These are phyloP conservation scores for Labroides dimidiatus DNA, from an alignment of 2,797 vertebrate genomes.

Conservation along the genomic window DNA sequence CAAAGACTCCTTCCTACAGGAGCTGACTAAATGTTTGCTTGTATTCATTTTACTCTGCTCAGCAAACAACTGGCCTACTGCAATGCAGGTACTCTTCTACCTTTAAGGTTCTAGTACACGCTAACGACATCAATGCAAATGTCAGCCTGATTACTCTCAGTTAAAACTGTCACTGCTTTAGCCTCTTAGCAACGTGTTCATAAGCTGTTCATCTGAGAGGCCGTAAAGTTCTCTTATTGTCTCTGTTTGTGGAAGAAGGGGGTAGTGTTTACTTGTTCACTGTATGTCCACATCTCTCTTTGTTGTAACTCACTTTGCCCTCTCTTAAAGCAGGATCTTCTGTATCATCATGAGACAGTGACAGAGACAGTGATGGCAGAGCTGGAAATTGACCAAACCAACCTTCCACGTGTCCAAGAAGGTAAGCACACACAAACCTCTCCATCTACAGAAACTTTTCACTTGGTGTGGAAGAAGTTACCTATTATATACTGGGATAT, in stretches of 20 bases:
- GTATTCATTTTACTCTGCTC: conserved; percentile 12
- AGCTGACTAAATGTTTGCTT: neutral
- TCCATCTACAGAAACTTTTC: neutral
- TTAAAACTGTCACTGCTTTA: too few relatives aligned
- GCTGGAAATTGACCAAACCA: conserved; percentile 85
- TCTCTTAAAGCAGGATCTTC: conserved; percentile 30
- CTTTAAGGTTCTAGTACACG: neutral
- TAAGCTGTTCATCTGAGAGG: too few relatives aligned
- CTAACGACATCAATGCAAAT: neutral
- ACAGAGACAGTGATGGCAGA: conserved; percentile 79
- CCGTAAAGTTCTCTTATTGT: neutral
- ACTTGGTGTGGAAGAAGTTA: conserved; percentile 7
- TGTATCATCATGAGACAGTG: conserved; percentile 64
- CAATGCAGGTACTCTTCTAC: neutral
- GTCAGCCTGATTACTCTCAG: neutral
- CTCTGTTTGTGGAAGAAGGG: neutral
- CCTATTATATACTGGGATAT: neutral
- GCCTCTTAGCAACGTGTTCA: too few relatives aligned
- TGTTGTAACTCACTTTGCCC: neutral
- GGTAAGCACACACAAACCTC: conserved; percentile 63
- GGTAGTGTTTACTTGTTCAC: neutral
- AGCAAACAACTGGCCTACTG: neutral
- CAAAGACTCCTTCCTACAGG: neutral
- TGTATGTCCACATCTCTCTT: neutral
- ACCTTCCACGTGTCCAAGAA: conserved; percentile 84